Evolutionary conservation across 1,140 invertebrate genomes (phyloP), one percentile per base, ranked within the genome.

Genomic region (Bombus vancouverensis): DNA sequence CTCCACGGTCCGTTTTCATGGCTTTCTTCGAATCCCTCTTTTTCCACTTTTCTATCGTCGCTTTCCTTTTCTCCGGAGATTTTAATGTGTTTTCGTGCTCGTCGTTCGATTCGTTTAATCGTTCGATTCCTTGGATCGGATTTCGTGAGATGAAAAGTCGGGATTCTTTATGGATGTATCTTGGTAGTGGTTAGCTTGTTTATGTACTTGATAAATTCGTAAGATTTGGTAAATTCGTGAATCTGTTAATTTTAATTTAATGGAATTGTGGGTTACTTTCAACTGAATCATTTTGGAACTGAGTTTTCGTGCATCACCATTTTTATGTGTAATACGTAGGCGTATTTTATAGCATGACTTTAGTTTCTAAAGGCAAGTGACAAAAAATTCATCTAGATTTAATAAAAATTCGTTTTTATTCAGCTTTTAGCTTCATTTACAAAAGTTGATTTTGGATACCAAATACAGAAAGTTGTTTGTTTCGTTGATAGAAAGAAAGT

Each of bases 1-100:
- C 72, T 44, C 59, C 22, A 32, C 18, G 57, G 66, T n/a, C 76
- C 72, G 78, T 85, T 89, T 85, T 78, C 47, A 44, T 25, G 32
- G 87, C 47, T 73, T 65, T 59, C 62, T 25, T 85, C 73, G 66
- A 76, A 34, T 72, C 71, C 66, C 73, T 18, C 32, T 53, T 59
- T 53, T 42, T 22, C 1, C 12, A 18, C 28, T 25, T 62, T 34
- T 28, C 15, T 22, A 53, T 12, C 53, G 53, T 3, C 53, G 44
- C 4, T 1, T 18, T n/a, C 25, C 73, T 39, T 15, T 28, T 39
- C 25, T 76, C 13, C 10, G 15, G 0, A 22, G 12, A 18, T 10
- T 68, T 75, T 70, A 44, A 82, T 47, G 79, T 42, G 22, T 57
- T 42, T 62, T 53, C 74, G 44, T n/a, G 53, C 66, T 15, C 10